Conservation (phyloP, 30 jellyfish, hydroid and myxozoan genomes). For the Sanderia malayensis region DNA sequence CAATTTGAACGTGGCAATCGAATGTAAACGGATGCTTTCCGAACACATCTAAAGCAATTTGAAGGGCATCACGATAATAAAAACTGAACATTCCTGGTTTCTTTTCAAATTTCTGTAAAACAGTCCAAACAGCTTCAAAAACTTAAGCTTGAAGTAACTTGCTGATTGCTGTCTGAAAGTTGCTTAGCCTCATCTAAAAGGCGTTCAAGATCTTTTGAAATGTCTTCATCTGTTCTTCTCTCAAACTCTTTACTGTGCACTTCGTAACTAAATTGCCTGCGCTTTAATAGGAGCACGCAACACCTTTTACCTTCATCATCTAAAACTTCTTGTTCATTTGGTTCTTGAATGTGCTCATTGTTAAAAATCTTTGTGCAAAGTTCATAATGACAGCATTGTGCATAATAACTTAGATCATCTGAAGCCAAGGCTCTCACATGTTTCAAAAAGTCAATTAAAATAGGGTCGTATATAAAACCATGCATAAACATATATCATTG, state of each 20-base stretch:
- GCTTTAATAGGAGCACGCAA: neutral
- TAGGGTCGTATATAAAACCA: constrained; percentile 3
- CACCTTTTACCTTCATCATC: neutral
- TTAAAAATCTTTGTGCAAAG: neutral
- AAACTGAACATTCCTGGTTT: neutral
- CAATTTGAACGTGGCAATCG: neutral
- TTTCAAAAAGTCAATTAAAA: neutral
- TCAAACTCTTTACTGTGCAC: too few relatives aligned
- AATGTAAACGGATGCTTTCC: neutral
- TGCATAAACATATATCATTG: neutral
- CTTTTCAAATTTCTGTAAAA: neutral
- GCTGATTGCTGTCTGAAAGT: neutral
- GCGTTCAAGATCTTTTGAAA: neutral
- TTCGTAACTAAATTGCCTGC: neutral
- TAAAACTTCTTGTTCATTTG: neutral
- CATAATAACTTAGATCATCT: neutral
- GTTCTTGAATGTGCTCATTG: neutral
- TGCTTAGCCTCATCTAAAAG: neutral
- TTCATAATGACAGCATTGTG: neutral
- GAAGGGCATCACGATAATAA: neutral
- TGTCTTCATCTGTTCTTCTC: too few relatives aligned
- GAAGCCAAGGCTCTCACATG: constrained; percentile 17
- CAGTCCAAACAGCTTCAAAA: neutral
- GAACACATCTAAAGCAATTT: too few relatives aligned
- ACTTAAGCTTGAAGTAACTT: neutral